Evolutionary conservation across 2,888 invertebrate species (phyloP), one percentile per base, ranked within the genome.

Genomic region (Euclidia mi): DNA sequence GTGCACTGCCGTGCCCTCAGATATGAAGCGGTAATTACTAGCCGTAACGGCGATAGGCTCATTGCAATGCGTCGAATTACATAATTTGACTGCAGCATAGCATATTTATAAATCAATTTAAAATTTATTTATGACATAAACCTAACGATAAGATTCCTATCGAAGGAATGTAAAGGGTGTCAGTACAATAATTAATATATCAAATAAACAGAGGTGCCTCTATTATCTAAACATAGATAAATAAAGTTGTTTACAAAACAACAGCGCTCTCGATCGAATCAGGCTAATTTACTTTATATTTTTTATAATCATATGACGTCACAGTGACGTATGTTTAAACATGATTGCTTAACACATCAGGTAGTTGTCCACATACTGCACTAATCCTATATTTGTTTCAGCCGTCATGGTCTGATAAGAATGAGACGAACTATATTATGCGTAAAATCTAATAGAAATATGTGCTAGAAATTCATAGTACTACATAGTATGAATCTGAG

Each of bases 281-380:
- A 64, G 56, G 35, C 44, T 53, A 64, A 56, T 50, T 53, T 47
- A 47, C 44, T 66, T 45, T 41, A 52, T 57, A 57, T 47, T 45
- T 42, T 66, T 45, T 41, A 52, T 57, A 57, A 61, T 47, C 50
- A 56, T 40, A 44, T 56, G 57, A 70, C 63, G 66, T 52, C 15
- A 12, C 9, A 4, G 17, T 61, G 64, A 71, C 65, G 71, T 61
- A 48, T 35, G 41, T 44, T 56, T 43, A 37, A 45, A 46, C 37
- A 32, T 67, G 51, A 60, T 60, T 64, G 64, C 49, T 67, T 40
- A 40, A 50, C 29, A 37, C 17, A 29, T 28, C 32, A 17, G 38
- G 42, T 14, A 43, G 47, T 37, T 28, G 56, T 18, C 43, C 28
- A 56, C 18, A 45, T 48, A 38, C 20, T 25, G 7, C 42, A 41